Percentiles rank a stretch among this genome's conserved stretches.
Conservation (phyloP, 1,140 invertebrate genomes). For the Eufriesea mexicana region DNA sequence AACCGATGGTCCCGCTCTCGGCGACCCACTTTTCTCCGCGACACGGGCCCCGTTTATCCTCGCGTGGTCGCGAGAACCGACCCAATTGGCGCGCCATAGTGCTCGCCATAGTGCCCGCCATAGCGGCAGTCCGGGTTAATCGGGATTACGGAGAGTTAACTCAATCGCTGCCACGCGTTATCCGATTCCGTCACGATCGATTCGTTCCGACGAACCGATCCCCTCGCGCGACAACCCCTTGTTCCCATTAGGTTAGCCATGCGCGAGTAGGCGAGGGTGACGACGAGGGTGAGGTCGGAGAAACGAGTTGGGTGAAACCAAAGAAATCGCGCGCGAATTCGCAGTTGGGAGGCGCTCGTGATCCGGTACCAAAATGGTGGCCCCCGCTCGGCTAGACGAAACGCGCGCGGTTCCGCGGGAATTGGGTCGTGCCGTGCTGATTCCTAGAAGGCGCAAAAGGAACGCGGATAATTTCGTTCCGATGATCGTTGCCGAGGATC, state of each 20-base stretch:
- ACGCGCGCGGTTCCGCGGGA: not conserved
- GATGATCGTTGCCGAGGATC: conserved; percentile 30
- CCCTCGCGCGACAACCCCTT: not conserved
- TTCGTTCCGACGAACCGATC: conserved; percentile 2
- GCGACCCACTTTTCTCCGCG: conserved; percentile 35
- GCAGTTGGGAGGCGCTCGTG: too few species aligned
- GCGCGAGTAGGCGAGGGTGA: not conserved
- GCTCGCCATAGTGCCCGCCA: not conserved
- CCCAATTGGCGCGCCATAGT: conserved; percentile 40
- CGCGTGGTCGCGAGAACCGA: conserved; percentile 26
- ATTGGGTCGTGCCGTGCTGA: conserved; percentile 1
- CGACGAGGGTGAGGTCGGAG: not conserved
- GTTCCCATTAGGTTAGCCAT: too few species aligned
- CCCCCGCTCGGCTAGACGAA: not conserved
- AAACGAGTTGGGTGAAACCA: too few species aligned
- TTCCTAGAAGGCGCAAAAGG: conserved; percentile 42
- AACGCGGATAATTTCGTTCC: conserved; percentile 51
- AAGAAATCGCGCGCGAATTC: not conserved
- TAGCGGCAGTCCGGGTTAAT: not conserved
- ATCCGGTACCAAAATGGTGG: not conserved
- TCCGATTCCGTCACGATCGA: conserved; percentile 29
- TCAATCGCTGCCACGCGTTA: conserved; percentile 21
- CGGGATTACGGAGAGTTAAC: conserved; percentile 34
- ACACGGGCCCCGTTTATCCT: conserved; percentile 2
- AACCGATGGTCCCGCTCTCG: not conserved